A percentile compares a stretch with the other conserved stretches of the same genome.
Evolutionary conservation across 1,140 invertebrate species (phyloP).

Genomic region (Pinna nobilis): DNA sequence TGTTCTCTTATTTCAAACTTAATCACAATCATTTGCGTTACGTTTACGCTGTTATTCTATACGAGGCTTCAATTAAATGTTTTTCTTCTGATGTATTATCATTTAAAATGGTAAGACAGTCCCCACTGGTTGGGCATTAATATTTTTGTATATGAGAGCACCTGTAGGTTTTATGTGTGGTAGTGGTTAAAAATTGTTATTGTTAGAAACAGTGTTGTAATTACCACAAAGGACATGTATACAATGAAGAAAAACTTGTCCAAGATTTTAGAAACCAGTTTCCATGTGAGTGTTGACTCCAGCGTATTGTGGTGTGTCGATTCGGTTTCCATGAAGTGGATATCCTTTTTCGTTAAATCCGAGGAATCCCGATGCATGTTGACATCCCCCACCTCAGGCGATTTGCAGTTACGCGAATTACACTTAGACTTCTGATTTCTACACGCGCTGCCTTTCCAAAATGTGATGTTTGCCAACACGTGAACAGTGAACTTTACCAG

Average conservation of each 20-base stretch:
- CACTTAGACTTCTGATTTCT: neutral
- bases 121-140: no score
- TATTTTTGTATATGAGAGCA: no score
- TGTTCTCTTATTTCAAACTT: no score
- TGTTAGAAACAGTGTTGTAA: neutral
- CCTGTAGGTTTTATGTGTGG: no score
- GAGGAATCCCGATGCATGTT: neutral
- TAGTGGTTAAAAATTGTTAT: no score
- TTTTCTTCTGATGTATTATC: no score
- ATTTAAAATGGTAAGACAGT: no score
- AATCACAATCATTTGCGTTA: no score
- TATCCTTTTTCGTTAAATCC: neutral
- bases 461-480: neutral
- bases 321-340: neutral
- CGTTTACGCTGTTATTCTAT: no score
- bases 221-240: neutral
- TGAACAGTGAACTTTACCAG: neutral
- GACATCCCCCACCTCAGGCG: neutral
- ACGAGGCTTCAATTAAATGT: no score
- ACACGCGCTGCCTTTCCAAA: conserved; percentile 3
- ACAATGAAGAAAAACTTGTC: conserved; percentile 32
- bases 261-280: conserved; percentile 12
- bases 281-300: conserved; percentile 6
- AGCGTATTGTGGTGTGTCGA: no score
- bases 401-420: neutral